Percentiles rank a stretch among this genome's conserved stretches.
phyloP scores from a whole-genome alignment of 2,888 invertebrate species.

The Maniola hyperantus region DNA sequence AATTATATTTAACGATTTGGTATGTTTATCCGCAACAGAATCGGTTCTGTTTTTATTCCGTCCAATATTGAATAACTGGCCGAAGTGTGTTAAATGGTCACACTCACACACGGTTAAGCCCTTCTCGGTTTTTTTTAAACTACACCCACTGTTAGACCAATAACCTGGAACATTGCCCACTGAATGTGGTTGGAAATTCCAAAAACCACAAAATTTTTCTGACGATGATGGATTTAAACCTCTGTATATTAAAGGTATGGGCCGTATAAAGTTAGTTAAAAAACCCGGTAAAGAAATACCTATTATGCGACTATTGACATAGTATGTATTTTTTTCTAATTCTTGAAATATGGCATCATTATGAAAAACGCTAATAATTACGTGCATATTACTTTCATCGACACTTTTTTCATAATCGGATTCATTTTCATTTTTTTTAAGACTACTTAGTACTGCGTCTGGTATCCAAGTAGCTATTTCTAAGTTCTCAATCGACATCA shows the following conservation, averaged over 20 bases:
- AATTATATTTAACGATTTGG: slow-evolving; percentile 78
- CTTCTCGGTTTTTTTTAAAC: slow-evolving; percentile 53
- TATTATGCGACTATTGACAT: slow-evolving; percentile 77
- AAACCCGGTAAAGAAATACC: slow-evolving; percentile 84
- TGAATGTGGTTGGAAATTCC: slow-evolving; percentile 74
- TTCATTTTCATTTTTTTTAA: slow-evolving; percentile 55
- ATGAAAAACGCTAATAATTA: slow-evolving; percentile 79
- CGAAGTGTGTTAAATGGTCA: slow-evolving; percentile 84
- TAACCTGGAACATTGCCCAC: slow-evolving; percentile 55
- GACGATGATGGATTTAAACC: slow-evolving; percentile 46
- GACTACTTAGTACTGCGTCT: slow-evolving; percentile 58
- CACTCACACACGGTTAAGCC: slow-evolving; percentile 71
- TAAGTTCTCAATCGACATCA: slow-evolving; percentile 71
- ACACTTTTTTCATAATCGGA: slow-evolving; percentile 36
- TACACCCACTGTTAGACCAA: slow-evolving; percentile 83
- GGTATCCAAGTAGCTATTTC: slow-evolving; percentile 82
- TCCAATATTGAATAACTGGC: slow-evolving; percentile 74
- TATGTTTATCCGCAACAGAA: slow-evolving; percentile 52
- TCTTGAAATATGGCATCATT: slow-evolving; percentile 82
- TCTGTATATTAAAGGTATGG: slow-evolving; percentile 80
- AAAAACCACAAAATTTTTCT: slow-evolving; percentile 77
- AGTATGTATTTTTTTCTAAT: slow-evolving; percentile 50
- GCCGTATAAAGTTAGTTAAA: slow-evolving; percentile 76
- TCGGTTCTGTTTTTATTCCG: slow-evolving; percentile 41
- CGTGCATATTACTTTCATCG: slow-evolving; percentile 51